Evolutionary conservation across 2,888 invertebrate species (phyloP).

Genomic region (Osmoderma eremita): DNA sequence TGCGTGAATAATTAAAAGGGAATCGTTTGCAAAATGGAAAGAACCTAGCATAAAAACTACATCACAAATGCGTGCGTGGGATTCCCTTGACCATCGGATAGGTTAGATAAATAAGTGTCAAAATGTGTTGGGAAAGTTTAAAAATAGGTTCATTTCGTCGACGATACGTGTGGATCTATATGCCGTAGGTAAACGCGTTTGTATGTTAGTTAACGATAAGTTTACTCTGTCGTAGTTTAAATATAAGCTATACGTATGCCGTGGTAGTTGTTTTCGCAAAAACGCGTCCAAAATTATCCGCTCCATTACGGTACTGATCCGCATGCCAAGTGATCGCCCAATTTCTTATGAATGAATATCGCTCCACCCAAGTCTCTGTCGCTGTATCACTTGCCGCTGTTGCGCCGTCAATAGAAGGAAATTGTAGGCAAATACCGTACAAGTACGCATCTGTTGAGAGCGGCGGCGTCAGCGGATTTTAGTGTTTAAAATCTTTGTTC

Average conservation of each 20-base stretch:
- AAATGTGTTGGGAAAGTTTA: conserved; percentile 18
- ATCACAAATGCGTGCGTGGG: background rate
- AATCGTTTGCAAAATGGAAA: background rate
- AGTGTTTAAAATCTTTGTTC: conserved; percentile 1
- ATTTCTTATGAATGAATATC: conserved; percentile 31
- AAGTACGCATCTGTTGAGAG: background rate
- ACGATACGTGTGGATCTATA: conserved; percentile 23
- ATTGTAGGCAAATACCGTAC: conserved; percentile 13
- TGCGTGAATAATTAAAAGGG: conserved; percentile 1
- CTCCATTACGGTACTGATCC: conserved; percentile 25
- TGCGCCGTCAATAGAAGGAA: background rate
- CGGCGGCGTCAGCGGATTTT: conserved; percentile 13
- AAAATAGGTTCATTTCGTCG: conserved; percentile 25
- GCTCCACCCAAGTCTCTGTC: background rate
- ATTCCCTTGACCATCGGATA: conserved; percentile 33
- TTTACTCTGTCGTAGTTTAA: conserved; percentile 29
- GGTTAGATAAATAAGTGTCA: conserved; percentile 13
- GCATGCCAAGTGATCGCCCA: conserved; percentile 24
- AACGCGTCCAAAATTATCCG: conserved; percentile 33
- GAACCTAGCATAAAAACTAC: background rate
- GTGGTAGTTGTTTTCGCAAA: conserved; percentile 16
- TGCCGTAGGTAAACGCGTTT: background rate
- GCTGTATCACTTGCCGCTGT: conserved; percentile 15
- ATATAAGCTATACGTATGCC: conserved; percentile 16
- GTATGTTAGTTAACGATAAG: conserved; percentile 2